A percentile compares a stretch with the other conserved stretches of the same genome.
These are phyloP conservation scores for Corydoras maculifer DNA, from an alignment of 2,113 vertebrate genomes.

Conservation along the genomic window DNA sequence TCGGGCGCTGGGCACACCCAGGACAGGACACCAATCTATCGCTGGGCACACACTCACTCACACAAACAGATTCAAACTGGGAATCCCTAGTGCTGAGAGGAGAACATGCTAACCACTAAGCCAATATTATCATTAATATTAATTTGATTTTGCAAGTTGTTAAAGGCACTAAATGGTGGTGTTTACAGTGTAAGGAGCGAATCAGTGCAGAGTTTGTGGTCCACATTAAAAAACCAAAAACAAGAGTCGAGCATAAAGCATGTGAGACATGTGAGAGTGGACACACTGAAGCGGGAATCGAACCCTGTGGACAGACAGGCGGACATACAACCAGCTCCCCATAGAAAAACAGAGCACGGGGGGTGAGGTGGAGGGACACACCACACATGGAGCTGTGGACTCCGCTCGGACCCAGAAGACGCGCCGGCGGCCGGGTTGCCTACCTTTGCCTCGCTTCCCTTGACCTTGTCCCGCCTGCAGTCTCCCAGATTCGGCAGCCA, in stretches of 20 bases:
- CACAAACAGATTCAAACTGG: no score
- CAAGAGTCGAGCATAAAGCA: not conserved
- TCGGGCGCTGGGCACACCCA: no score
- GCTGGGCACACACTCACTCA: no score
- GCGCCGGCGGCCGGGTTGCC: slow-evolving; percentile 58
- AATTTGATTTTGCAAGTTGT: no score
- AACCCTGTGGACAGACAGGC: slow-evolving; percentile 47
- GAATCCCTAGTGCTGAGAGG: no score
- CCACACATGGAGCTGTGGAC: slow-evolving; percentile 56
- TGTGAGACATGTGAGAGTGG: not conserved
- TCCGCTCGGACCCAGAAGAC: slow-evolving; percentile 65
- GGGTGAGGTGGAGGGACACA: slow-evolving; percentile 51
- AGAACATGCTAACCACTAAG: no score
- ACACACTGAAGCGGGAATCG: slow-evolving; percentile 21
- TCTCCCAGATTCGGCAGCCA: slow-evolving; percentile 77
- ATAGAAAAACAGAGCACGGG: slow-evolving; percentile 54
- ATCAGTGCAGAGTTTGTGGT: no score
- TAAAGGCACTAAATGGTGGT: no score
- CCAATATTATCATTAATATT: no score
- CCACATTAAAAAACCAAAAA: no score
- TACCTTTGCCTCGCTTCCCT: slow-evolving; percentile 77
- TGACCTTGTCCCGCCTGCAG: slow-evolving; percentile 71
- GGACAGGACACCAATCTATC: no score
- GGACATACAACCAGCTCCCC: slow-evolving; percentile 38
- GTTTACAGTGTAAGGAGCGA: no score